Conservation (phyloP, 2,888 invertebrate species). For the Drosophila cognata region DNA sequence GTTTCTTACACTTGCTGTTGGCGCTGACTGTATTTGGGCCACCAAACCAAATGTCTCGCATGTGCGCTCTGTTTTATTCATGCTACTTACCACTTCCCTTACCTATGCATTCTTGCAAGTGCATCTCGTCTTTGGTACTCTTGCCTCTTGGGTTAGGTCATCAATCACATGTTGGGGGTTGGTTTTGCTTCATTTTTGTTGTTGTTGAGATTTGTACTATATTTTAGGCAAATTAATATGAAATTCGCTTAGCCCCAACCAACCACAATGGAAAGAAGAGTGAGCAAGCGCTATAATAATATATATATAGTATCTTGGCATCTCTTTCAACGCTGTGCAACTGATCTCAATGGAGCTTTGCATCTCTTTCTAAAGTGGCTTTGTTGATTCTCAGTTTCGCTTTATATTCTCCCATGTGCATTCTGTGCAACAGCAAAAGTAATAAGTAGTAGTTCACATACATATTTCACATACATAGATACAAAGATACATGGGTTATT, state of each 20-base stretch:
- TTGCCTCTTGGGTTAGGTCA: constrained; percentile 63
- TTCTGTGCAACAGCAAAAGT: background rate
- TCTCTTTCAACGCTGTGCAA: constrained; percentile 38
- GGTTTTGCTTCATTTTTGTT: constrained; percentile 12
- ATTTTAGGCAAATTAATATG: constrained; percentile 70
- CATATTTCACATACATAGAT: background rate
- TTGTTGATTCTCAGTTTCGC: background rate
- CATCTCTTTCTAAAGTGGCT: constrained; percentile 9
- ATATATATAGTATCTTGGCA: background rate
- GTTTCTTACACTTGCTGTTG: constrained; percentile 23
- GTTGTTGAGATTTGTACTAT: constrained; percentile 46
- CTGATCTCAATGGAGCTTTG: constrained; percentile 26
- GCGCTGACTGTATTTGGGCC: constrained; percentile 32
- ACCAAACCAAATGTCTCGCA: constrained; percentile 32
- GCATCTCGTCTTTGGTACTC: constrained; percentile 13
- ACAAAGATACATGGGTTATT: background rate
- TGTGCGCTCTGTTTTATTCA: constrained; percentile 41
- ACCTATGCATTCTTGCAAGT: constrained; percentile 19
- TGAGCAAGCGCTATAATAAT: background rate
- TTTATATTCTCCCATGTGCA: background rate
- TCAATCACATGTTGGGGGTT: constrained; percentile 66
- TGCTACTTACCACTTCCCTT: background rate
- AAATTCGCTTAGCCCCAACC: constrained; percentile 10
- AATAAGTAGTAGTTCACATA: background rate
- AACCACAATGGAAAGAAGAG: constrained; percentile 1